A percentile compares a stretch with the other conserved stretches of the same genome.
Evolutionary conservation across 2,888 invertebrate genomes (phyloP).

Genomic region (Podotricha telesiphe): DNA sequence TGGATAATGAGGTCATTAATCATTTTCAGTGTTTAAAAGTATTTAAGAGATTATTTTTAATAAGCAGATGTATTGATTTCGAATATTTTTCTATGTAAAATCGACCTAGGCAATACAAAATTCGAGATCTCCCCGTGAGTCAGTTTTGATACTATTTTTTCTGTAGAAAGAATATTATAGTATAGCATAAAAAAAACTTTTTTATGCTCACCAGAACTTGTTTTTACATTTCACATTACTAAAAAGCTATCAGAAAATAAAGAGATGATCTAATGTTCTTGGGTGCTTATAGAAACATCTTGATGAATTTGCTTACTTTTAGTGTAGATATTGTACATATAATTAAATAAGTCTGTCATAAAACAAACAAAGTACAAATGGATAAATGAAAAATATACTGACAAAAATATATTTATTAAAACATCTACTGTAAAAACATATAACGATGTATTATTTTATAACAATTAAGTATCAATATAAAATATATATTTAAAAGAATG

Average conservation of each 20-base stretch:
- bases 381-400: neutral
- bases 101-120: neutral
- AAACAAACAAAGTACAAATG: slow-evolving; percentile 1
- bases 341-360: neutral
- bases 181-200: too few relatives aligned
- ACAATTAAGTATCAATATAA: neutral
- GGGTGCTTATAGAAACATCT: neutral
- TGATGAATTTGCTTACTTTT: neutral
- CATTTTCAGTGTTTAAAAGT: neutral
- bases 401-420: slow-evolving; percentile 15
- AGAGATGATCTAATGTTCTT: too few relatives aligned
- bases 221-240: too few relatives aligned
- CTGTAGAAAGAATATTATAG: too few relatives aligned
- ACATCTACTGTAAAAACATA: neutral
- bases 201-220: too few relatives aligned
- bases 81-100: neutral
- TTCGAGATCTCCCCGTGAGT: neutral
- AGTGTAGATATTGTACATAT: slow-evolving; percentile 29
- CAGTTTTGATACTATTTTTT: too few relatives aligned
- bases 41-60: neutral
- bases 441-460: neutral
- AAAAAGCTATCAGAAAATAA: neutral
- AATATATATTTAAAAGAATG: neutral
- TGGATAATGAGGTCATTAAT: neutral
- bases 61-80: neutral